A percentile compares a stretch with the other conserved stretches of the same genome.
Evolutionary conservation across 1,140 invertebrate species (phyloP).

Genomic region (Sinella curviseta): DNA sequence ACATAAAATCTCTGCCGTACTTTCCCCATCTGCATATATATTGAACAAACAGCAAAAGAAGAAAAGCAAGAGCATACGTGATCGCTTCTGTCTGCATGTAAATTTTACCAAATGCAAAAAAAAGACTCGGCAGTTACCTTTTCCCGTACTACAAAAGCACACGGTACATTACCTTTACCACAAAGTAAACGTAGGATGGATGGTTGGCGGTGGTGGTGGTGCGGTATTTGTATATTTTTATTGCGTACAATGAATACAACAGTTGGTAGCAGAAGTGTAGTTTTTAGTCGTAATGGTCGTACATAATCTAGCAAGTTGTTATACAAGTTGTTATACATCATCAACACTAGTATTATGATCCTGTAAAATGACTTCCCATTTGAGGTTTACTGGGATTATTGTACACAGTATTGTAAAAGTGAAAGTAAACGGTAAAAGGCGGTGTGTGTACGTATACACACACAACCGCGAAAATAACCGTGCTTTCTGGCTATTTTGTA

Average conservation of each 20-base stretch:
- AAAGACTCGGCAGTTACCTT: background rate
- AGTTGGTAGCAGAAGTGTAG: background rate
- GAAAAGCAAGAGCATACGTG: background rate
- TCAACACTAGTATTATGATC: constrained; percentile 3
- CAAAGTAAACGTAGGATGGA: too few relatives aligned
- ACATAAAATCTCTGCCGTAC: too few relatives aligned
- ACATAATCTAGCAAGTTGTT: constrained; percentile 13
- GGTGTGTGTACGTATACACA: background rate
- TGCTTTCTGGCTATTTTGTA: too few relatives aligned
- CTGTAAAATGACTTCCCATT: constrained; percentile 7
- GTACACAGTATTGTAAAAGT: background rate
- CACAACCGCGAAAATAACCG: too few relatives aligned
- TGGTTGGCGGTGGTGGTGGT: too few relatives aligned
- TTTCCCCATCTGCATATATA: background rate
- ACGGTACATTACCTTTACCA: background rate
- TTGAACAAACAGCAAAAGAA: background rate
- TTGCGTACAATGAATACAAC: background rate
- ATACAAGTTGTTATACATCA: constrained; percentile 18
- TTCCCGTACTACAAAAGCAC: background rate
- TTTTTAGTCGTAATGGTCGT: background rate
- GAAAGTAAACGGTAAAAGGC: background rate
- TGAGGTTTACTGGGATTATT: constrained; percentile 7
- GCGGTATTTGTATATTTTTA: background rate
- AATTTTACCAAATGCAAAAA: too few relatives aligned
- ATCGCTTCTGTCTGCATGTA: too few relatives aligned